These are phyloP conservation scores for Pavo muticus DNA, from an alignment of 2,113 vertebrate species.

Conservation along the genomic window DNA sequence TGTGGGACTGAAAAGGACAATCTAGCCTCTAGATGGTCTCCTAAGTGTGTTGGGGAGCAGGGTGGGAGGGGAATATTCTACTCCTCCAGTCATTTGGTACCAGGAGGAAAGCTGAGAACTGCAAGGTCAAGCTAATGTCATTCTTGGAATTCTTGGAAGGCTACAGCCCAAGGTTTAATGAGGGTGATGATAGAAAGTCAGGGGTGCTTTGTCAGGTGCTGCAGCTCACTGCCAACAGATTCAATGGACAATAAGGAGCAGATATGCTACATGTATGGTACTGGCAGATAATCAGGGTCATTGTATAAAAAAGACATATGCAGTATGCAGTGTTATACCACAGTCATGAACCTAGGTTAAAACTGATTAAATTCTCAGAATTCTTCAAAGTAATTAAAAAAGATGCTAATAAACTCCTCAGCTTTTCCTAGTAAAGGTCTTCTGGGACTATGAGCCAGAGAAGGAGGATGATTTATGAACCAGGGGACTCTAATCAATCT, in stretches of 20 bases:
- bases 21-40: not conserved
- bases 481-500: not conserved
- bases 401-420: not conserved
- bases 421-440: not conserved
- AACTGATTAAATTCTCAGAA: not conserved
- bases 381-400: not conserved
- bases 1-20: not conserved
- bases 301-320: not conserved
- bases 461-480: not conserved
- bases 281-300: not conserved
- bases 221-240: not conserved
- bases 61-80: not conserved
- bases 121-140: not conserved
- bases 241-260: not conserved
- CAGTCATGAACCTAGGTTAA: not conserved
- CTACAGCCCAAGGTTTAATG: not conserved
- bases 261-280: not conserved
- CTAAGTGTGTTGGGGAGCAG: not conserved
- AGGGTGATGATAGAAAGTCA: not conserved
- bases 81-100: not conserved
- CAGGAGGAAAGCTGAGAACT: not conserved
- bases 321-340: too few species aligned
- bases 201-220: not conserved
- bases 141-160: not conserved
- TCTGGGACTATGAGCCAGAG: not conserved